phyloP scores from a whole-genome alignment of 2,888 invertebrate genomes.

The Phengaris arion region DNA sequence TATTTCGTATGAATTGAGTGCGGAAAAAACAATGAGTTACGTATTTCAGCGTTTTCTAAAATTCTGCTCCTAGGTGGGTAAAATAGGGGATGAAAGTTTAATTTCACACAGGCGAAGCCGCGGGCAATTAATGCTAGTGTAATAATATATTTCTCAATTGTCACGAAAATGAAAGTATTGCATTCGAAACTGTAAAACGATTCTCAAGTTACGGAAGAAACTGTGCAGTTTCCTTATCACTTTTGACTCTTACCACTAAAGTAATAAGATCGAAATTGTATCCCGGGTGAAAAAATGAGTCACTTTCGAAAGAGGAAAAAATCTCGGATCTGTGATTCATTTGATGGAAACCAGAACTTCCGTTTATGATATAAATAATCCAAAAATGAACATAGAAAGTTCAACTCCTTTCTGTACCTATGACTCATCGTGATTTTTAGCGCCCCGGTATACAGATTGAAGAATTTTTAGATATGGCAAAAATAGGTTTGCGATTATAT shows the following conservation, averaged over 20 bases:
- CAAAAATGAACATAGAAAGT: constrained; percentile 9
- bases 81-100: too few relatives aligned
- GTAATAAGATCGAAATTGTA: constrained; percentile 20
- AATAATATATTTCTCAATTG: neutral
- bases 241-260: neutral
- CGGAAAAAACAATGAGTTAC: too few relatives aligned
- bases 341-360: constrained; percentile 23
- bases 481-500: too few relatives aligned
- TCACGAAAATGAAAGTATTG: neutral
- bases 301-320: neutral
- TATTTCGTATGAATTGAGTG: too few relatives aligned
- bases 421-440: constrained; percentile 24
- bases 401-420: neutral
- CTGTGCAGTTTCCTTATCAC: neutral
- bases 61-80: too few relatives aligned
- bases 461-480: neutral
- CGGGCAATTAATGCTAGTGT: too few relatives aligned
- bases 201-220: neutral
- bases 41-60: too few relatives aligned
- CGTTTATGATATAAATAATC: constrained; percentile 14
- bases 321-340: constrained; percentile 14
- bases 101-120: too few relatives aligned
- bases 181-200: neutral
- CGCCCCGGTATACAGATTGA: neutral
- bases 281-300: neutral